These are phyloP conservation scores for Leptura quadrifasciata DNA, from an alignment of 2,888 invertebrate genomes.

Conservation along the genomic window DNA sequence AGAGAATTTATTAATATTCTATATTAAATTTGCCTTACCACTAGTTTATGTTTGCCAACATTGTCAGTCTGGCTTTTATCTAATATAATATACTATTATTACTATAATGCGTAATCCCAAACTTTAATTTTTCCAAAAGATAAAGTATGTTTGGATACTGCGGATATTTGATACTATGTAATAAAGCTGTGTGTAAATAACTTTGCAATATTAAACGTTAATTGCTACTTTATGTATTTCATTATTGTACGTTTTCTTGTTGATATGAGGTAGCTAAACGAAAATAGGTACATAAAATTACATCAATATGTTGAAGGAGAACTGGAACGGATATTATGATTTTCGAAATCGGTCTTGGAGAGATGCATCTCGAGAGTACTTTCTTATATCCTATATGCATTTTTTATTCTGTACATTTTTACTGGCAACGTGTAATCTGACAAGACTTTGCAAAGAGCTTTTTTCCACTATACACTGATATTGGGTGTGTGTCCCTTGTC, in stretches of 20 bases:
- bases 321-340: too few species aligned
- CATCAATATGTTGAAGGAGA: too few species aligned
- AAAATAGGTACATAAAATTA: too few species aligned
- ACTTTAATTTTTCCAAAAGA: not conserved
- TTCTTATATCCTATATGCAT: too few species aligned
- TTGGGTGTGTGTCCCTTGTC: too few species aligned
- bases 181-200: not conserved
- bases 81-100: not conserved
- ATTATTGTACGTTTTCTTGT: not conserved
- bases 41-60: conserved; percentile 7
- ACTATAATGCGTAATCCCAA: not conserved
- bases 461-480: too few species aligned
- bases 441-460: too few species aligned
- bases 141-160: too few species aligned
- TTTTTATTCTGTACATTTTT: too few species aligned
- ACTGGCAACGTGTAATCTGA: too few species aligned
- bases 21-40: not conserved
- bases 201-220: not conserved
- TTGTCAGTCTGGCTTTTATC: conserved; percentile 7
- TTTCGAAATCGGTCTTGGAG: too few species aligned
- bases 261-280: not conserved
- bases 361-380: too few species aligned
- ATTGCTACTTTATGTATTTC: not conserved
- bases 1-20: not conserved
- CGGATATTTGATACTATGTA: not conserved